A percentile compares a stretch with the other conserved stretches of the same genome.
phyloP scores from a whole-genome alignment of 2,888 invertebrate species.

The Pedicia rivosa region DNA sequence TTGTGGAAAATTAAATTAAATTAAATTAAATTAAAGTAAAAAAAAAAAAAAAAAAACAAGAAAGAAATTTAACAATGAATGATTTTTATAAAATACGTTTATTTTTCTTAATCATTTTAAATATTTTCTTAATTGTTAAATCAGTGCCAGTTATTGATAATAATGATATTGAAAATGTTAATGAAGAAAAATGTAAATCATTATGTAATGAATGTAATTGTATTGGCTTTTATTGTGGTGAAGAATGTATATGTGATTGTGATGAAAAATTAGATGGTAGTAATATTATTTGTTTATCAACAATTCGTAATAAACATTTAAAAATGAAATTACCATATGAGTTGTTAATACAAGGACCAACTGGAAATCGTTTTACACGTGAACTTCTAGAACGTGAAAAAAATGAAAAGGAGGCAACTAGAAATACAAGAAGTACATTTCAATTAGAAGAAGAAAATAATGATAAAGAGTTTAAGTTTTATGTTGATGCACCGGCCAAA shows the following conservation, averaged over 20 bases:
- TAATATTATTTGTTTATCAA: conserved; percentile 20
- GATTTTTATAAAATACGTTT: no score
- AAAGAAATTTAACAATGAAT: background rate
- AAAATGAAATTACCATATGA: conserved; percentile 22
- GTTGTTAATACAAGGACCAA: conserved; percentile 28
- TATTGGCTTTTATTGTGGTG: conserved; percentile 29
- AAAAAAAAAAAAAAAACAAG: background rate
- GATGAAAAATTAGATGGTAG: conserved; percentile 12
- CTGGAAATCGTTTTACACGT: conserved; percentile 22
- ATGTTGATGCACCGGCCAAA: background rate
- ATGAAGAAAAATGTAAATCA: conserved; percentile 21
- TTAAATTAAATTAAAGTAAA: no score
- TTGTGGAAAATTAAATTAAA: background rate
- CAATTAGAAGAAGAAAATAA: no score
- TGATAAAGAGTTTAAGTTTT: background rate
- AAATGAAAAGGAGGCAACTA: background rate
- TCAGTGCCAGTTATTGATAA: conserved; percentile 11
- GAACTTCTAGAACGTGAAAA: background rate
- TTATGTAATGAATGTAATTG: conserved; percentile 28
- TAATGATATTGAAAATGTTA: conserved; percentile 19
- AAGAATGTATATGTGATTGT: conserved; percentile 31
- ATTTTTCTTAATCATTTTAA: no score
- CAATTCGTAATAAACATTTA: conserved; percentile 23
- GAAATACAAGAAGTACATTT: no score
- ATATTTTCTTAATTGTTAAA: background rate